phyloP scores from a whole-genome alignment of 2,888 invertebrate genomes.

The Notodromas monacha region DNA sequence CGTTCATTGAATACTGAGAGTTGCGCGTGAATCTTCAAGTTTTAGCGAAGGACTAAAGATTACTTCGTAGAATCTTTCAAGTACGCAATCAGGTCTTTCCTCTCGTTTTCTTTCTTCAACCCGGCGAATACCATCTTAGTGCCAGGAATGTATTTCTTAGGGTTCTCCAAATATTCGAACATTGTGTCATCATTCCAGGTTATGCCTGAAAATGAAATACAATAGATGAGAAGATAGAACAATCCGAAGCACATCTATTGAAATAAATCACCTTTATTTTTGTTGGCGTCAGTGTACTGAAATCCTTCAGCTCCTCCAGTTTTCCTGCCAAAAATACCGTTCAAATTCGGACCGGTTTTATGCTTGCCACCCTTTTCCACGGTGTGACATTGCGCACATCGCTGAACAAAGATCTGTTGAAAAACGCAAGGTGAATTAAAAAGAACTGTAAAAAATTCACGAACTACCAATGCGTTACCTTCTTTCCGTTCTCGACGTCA shows the following conservation, averaged over 20 bases:
- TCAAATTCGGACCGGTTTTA: slow-evolving; percentile 84
- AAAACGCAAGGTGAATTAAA: too few species aligned
- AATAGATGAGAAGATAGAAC: too few species aligned
- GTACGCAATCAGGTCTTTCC: slow-evolving; percentile 78
- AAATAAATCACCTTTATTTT: slow-evolving; percentile 84
- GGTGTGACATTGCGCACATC: slow-evolving; percentile 91
- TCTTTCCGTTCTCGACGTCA: too few species aligned
- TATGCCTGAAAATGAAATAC: slow-evolving; percentile 28
- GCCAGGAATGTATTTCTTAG: slow-evolving; percentile 97
- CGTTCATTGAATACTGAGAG: too few species aligned
- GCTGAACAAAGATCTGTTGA: slow-evolving; percentile 46
- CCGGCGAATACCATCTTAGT: slow-evolving; percentile 99
- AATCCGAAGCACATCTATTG: too few species aligned
- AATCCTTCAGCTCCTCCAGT: slow-evolving; percentile 79
- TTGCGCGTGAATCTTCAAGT: too few species aligned
- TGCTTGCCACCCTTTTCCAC: slow-evolving; percentile 82
- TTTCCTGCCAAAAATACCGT: slow-evolving; percentile 67
- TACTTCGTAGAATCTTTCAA: slow-evolving; percentile 31
- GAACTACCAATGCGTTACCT: too few species aligned
- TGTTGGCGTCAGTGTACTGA: slow-evolving; percentile 77
- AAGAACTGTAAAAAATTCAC: too few species aligned
- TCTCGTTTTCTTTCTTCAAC: slow-evolving; percentile 69
- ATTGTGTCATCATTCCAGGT: slow-evolving; percentile 62
- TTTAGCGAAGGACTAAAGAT: too few species aligned
- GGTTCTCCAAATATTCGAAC: slow-evolving; percentile 82